Evolutionary conservation across 2,113 vertebrate species (phyloP).

Genomic region (Heterotis niloticus): DNA sequence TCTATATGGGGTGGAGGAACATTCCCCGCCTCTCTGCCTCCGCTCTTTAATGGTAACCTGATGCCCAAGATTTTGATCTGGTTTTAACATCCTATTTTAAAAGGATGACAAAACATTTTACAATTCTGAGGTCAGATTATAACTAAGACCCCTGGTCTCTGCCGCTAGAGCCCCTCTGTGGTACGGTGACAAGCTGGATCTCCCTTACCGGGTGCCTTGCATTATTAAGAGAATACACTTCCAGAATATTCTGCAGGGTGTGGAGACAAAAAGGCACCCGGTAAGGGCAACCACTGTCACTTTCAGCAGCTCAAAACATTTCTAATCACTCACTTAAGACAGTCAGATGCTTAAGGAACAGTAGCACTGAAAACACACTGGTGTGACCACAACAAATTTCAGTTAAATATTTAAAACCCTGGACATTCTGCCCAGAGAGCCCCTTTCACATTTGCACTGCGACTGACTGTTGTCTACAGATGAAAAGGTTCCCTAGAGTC

Average conservation of each 20-base stretch:
- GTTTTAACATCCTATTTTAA: conserved; percentile 55
- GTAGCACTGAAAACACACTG: too few relatives aligned
- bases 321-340: neutral
- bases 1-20: conserved; percentile 14
- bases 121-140: conserved; percentile 41
- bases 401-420: too few relatives aligned
- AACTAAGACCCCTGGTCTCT: conserved; percentile 31
- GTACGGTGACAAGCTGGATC: neutral
- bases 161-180: conserved; percentile 23
- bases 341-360: neutral
- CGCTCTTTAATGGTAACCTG: conserved; percentile 48
- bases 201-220: too few relatives aligned
- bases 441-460: too few relatives aligned
- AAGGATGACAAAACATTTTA: conserved; percentile 50
- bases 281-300: neutral
- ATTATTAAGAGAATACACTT: neutral
- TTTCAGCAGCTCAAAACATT: conserved; percentile 5
- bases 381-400: too few relatives aligned
- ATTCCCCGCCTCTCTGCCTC: conserved; percentile 47
- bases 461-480: too few relatives aligned
- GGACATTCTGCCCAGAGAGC: too few relatives aligned
- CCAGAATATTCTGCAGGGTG: conserved; percentile 18
- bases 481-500: too few relatives aligned
- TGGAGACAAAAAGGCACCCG: neutral
- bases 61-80: conserved; percentile 48